These are phyloP conservation scores for Watersipora subatra DNA, from an alignment of 1,140 invertebrate species.

Conservation along the genomic window DNA sequence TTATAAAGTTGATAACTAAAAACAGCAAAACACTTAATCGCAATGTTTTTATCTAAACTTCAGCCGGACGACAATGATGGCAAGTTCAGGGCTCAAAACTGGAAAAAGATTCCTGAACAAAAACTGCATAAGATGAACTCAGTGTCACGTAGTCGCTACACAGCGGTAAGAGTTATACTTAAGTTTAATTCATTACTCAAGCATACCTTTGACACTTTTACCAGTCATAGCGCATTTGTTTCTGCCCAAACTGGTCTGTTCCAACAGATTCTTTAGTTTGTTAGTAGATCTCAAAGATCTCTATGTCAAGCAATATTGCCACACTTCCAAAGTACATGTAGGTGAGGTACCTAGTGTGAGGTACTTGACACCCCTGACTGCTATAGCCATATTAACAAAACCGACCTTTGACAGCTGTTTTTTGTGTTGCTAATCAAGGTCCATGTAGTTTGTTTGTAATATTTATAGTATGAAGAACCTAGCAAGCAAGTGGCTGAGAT, in stretches of 20 bases:
- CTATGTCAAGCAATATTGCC: not conserved
- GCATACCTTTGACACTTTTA: not conserved
- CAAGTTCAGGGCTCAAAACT: conserved; percentile 16
- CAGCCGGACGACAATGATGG: conserved; percentile 1
- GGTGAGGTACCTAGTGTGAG: not conserved
- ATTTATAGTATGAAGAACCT: conserved; percentile 29
- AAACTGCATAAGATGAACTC: conserved; percentile 25
- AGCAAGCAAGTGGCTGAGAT: conserved; percentile 23
- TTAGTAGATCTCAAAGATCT: not conserved
- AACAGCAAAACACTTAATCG: no score
- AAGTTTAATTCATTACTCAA: not conserved
- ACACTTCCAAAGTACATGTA: not conserved
- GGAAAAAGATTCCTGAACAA: conserved; percentile 16
- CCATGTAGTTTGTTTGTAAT: not conserved
- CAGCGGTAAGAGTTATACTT: conserved; percentile 19
- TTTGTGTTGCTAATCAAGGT: not conserved
- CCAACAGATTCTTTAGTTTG: not conserved
- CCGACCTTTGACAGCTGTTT: not conserved
- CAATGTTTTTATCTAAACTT: no score
- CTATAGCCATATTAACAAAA: not conserved
- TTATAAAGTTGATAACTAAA: no score
- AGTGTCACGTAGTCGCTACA: conserved; percentile 22
- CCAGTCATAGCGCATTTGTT: not conserved
- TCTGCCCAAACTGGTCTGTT: not conserved
- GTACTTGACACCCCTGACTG: not conserved